Evolutionary conservation across 2,888 invertebrate species (phyloP), one percentile per base, ranked within the genome.

Genomic region (Pogonocherus hispidulus): DNA sequence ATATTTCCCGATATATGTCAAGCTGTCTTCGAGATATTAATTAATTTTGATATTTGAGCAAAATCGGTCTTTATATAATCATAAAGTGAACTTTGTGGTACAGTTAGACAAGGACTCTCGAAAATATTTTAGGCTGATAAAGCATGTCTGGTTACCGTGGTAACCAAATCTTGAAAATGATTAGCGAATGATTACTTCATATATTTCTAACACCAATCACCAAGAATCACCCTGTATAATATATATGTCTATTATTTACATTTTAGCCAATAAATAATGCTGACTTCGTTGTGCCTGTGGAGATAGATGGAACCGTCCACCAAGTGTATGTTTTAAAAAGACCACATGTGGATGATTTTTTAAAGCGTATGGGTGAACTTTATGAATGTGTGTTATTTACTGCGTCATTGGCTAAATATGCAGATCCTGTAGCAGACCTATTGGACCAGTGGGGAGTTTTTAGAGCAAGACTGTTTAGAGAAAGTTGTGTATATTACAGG

Each of bases 351-450:
- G 99, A 99, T 88, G 98, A 98, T 86, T 99, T 99, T 88, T 90
- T 99, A 73, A 94, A 96, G 84, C 92, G 96, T 81, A 98, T 99
- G 93, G 99, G 99, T 69, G 97, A 98, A 87, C 89, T 98, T 74
- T 99, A 98, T 88, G 99, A 99, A 87, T 99, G 99, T 87, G 96
- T 99, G 77, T 91, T 99, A 80, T 99, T 99, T 89, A 99, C 99
- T 78, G 99, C 99, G 77, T 97, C 97, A 87, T 90, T 99, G 85
- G 97, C 98, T 71, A 99, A 99, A 92, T 99, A 99, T 89, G 99
- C 99, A 76, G 99, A 99, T 89, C 99, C 99, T 37, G 99, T 99
- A 76, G 98, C 99, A 67, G 98, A 99, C 89, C 90, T 99, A 81
- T 88, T 99, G 79, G 99, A 99, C 88, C 90, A 90, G 89, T 97